Percentiles rank a stretch among this genome's conserved stretches.
Evolutionary conservation across 2,113 vertebrate species (phyloP).

Genomic region (Chunga burmeisteri): DNA sequence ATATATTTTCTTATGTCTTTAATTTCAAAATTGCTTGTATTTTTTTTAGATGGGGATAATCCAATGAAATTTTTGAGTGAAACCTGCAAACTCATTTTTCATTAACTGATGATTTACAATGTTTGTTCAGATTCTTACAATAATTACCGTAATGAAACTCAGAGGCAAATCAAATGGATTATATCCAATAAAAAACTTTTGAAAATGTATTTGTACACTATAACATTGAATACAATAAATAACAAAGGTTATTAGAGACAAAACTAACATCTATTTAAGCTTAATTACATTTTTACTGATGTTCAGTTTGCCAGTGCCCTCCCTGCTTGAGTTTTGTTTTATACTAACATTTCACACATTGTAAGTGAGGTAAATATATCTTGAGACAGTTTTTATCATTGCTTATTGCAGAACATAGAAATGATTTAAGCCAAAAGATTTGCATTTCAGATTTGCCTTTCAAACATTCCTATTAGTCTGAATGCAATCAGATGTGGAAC

Average conservation of each 20-base stretch:
- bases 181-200: neutral
- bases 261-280: neutral
- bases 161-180: neutral
- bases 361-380: neutral
- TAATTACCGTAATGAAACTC: conserved; percentile 5
- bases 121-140: neutral
- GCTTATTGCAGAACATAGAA: neutral
- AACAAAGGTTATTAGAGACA: neutral
- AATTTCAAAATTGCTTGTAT: neutral
- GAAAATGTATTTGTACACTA: neutral
- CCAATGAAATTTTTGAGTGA: neutral
- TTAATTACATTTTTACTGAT: neutral
- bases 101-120: neutral
- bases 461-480: neutral
- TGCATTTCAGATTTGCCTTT: neutral
- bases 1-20: neutral
- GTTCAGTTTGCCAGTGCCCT: neutral
- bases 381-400: neutral
- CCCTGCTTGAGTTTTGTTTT: neutral
- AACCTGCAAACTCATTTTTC: neutral
- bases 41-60: neutral
- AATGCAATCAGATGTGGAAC: neutral
- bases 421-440: neutral
- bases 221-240: neutral
- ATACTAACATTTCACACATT: neutral